Evolutionary conservation across 1,140 invertebrate species (phyloP).

Genomic region (Catajapyx aquilonaris): DNA sequence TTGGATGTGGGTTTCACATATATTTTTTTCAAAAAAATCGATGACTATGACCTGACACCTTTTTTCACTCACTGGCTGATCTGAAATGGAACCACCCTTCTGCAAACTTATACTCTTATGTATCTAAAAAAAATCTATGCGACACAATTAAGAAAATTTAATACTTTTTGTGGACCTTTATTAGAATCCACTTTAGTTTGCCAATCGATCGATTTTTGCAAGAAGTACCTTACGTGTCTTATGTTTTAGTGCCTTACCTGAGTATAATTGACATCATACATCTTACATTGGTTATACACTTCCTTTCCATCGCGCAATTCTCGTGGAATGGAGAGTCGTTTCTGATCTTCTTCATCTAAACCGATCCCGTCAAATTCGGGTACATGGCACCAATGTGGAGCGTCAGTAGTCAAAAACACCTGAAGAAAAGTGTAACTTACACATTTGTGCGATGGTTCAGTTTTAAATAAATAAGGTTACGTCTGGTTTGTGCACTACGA

Average conservation of each 20-base stretch:
- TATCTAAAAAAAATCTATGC: too few species aligned
- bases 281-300: conserved; percentile 10
- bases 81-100: too few species aligned
- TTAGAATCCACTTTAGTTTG: too few species aligned
- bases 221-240: too few species aligned
- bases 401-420: background rate
- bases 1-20: too few species aligned
- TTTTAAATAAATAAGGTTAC: background rate
- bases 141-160: too few species aligned
- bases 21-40: too few species aligned
- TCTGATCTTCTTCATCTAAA: conserved; percentile 3
- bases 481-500: background rate
- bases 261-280: conserved; percentile 17
- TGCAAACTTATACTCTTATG: too few species aligned
- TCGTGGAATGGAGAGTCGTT: conserved; percentile 9
- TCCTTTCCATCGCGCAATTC: conserved; percentile 2
- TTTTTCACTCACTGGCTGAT: too few species aligned
- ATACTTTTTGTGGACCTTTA: too few species aligned
- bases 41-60: too few species aligned
- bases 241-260: conserved; percentile 2
- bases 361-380: conserved; percentile 8
- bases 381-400: conserved; percentile 13
- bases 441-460: background rate
- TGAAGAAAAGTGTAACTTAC: background rate
- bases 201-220: too few species aligned